Conservation (phyloP, 2,797 vertebrate species). For the Orestias chungarensis region DNA sequence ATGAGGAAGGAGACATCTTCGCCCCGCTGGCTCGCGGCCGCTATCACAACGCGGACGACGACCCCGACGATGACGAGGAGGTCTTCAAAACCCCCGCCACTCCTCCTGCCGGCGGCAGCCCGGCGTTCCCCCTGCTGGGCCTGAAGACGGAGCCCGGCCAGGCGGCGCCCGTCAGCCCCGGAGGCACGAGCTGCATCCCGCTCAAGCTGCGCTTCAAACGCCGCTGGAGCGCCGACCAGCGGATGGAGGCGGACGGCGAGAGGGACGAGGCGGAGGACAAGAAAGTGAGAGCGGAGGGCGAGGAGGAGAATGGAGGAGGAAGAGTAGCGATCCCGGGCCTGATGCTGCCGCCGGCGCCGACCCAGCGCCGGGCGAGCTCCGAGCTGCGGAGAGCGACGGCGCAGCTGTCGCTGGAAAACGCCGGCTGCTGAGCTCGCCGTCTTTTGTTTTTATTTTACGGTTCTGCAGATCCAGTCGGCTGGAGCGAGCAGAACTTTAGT, state of each 20-base stretch:
- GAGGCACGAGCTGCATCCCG: constrained; percentile 85
- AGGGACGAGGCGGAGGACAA: constrained; percentile 83
- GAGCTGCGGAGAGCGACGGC: constrained; percentile 92
- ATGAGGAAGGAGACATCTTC: constrained; percentile 66
- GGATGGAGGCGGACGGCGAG: constrained; percentile 85
- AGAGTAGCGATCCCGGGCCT: constrained; percentile 58
- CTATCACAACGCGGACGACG: constrained; percentile 40
- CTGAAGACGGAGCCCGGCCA: constrained; percentile 78
- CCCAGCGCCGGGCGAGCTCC: constrained; percentile 83
- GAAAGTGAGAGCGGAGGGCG: constrained; percentile 70
- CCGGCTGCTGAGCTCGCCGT: constrained; percentile 80
- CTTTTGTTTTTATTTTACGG: too few species aligned
- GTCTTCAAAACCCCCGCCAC: constrained; percentile 90
- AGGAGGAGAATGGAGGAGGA: constrained; percentile 51
- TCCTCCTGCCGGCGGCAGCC: constrained; percentile 52
- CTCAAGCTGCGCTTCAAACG: constrained; percentile 93
- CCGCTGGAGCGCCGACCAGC: constrained; percentile 94
- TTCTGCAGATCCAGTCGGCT: constrained; percentile 1
- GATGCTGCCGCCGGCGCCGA: constrained; percentile 67
- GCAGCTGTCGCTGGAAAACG: constrained; percentile 90
- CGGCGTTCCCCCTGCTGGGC: constrained; percentile 57
- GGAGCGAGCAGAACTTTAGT: constrained; percentile 9
- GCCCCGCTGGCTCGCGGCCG: constrained; percentile 32
- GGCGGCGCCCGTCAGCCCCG: constrained; percentile 72
- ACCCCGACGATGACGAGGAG: constrained; percentile 84